These are phyloP conservation scores for Mesopsocus fuscifrons DNA, from an alignment of 2,888 invertebrate genomes.

Conservation along the genomic window DNA sequence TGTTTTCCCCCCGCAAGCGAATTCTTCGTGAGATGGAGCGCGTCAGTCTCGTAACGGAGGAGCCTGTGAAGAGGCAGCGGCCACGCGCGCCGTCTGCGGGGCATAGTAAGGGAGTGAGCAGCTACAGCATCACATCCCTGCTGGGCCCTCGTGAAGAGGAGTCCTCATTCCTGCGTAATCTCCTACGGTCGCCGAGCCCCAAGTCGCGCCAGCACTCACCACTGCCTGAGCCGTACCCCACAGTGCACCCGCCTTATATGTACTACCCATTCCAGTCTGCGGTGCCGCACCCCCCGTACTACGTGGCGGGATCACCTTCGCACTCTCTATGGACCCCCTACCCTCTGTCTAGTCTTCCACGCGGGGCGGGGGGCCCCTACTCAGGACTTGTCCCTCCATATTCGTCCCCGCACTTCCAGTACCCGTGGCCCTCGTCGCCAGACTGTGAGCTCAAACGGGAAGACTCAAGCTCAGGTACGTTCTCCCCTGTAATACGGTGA, in stretches of 20 bases:
- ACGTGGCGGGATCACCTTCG: slow-evolving; percentile 11
- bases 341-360: slow-evolving; percentile 22
- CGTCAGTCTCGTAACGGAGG: slow-evolving; percentile 51
- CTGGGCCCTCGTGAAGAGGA: slow-evolving; percentile 37
- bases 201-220: slow-evolving; percentile 21
- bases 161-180: slow-evolving; percentile 22
- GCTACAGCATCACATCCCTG: slow-evolving; percentile 71
- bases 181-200: slow-evolving; percentile 25
- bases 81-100: slow-evolving; percentile 23
- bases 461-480: slow-evolving; percentile 35
- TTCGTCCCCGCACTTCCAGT: slow-evolving; percentile 29
- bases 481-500: too few species aligned
- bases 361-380: slow-evolving; percentile 20
- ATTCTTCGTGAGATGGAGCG: slow-evolving; percentile 65
- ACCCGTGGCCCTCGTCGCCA: slow-evolving; percentile 26
- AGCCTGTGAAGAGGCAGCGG: slow-evolving; percentile 27
- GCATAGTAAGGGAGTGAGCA: slow-evolving; percentile 31
- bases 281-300: slow-evolving; percentile 12
- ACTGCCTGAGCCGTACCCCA: slow-evolving; percentile 20
- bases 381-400: slow-evolving; percentile 22
- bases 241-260: slow-evolving; percentile 11
- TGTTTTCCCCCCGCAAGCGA: slow-evolving; percentile 66
- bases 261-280: slow-evolving; percentile 8
- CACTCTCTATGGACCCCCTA: slow-evolving; percentile 17
- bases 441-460: slow-evolving; percentile 34